phyloP scores from a whole-genome alignment of 2,888 invertebrate genomes.

The Meghimatium bilineatum region DNA sequence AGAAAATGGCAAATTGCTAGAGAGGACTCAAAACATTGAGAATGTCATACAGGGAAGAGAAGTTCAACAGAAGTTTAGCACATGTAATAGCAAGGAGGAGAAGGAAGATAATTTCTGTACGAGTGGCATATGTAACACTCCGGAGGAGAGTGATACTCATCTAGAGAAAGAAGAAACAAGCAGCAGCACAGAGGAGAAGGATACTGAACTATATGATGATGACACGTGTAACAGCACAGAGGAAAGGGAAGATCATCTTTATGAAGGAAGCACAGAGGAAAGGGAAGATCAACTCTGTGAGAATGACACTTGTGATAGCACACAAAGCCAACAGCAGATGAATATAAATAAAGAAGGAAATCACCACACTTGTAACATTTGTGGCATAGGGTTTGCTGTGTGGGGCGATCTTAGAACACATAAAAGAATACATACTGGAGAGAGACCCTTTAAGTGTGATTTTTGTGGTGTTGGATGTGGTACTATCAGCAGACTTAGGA shows the following conservation, averaged over 20 bases:
- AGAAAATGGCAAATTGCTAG: too few species aligned
- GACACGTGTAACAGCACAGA: neutral
- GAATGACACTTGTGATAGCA: neutral
- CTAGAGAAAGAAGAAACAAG: neutral
- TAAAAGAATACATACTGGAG: neutral
- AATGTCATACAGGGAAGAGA: neutral
- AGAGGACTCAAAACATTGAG: neutral
- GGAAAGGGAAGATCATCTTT: too few species aligned
- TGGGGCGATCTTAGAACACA: neutral
- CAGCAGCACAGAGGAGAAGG: neutral
- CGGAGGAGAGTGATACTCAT: neutral
- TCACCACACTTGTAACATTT: neutral
- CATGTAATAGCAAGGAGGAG: neutral
- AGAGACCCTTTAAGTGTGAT: slow-evolving; percentile 9
- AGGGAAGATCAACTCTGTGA: neutral
- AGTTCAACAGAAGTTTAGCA: neutral
- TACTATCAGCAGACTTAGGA: neutral
- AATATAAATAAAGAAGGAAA: neutral
- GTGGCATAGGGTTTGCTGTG: neutral
- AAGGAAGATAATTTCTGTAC: neutral
- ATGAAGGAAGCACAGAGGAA: neutral
- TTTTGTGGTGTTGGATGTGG: slow-evolving; percentile 1
- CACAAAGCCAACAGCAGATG: neutral
- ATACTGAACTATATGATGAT: neutral
- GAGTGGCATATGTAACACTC: neutral